phyloP scores from a whole-genome alignment of 2,888 invertebrate species.

The Prostheceraeus crozeri region DNA sequence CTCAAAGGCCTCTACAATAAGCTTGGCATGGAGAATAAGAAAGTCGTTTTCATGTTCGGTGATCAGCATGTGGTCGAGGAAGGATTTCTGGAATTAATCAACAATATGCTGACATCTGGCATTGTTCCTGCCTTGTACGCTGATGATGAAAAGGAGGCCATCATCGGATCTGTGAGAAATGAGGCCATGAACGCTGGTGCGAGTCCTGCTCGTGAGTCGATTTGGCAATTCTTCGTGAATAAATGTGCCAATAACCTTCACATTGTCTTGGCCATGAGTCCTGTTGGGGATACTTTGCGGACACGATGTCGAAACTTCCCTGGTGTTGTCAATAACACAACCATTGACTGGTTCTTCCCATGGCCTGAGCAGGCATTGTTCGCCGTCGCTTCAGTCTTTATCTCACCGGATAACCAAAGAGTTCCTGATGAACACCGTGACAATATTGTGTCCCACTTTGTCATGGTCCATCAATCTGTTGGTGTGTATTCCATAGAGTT shows the following conservation, averaged over 20 bases:
- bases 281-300: constrained; percentile 69
- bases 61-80: constrained; percentile 66
- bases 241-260: constrained; percentile 75
- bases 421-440: constrained; percentile 64
- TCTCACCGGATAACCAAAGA: constrained; percentile 50
- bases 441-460: constrained; percentile 73
- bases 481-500: constrained; percentile 68
- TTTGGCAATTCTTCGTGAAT: constrained; percentile 76
- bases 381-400: constrained; percentile 75
- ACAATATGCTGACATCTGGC: constrained; percentile 81
- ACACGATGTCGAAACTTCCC: constrained; percentile 82
- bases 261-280: constrained; percentile 82
- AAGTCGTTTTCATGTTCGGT: constrained; percentile 73
- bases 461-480: constrained; percentile 73
- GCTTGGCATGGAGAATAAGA: constrained; percentile 71
- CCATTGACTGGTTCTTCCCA: constrained; percentile 85
- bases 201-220: constrained; percentile 69
- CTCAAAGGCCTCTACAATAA: constrained; percentile 70
- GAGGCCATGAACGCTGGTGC: constrained; percentile 67
- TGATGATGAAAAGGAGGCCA: constrained; percentile 78
- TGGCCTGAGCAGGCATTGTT: constrained; percentile 82
- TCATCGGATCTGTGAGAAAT: constrained; percentile 66
- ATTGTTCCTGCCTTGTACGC: constrained; percentile 76
- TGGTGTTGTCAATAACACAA: constrained; percentile 79
- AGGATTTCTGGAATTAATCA: constrained; percentile 75